A percentile compares a stretch with the other conserved stretches of the same genome.
Conservation (phyloP, 2,113 vertebrate species). For the Aptenodytes forsteri region DNA sequence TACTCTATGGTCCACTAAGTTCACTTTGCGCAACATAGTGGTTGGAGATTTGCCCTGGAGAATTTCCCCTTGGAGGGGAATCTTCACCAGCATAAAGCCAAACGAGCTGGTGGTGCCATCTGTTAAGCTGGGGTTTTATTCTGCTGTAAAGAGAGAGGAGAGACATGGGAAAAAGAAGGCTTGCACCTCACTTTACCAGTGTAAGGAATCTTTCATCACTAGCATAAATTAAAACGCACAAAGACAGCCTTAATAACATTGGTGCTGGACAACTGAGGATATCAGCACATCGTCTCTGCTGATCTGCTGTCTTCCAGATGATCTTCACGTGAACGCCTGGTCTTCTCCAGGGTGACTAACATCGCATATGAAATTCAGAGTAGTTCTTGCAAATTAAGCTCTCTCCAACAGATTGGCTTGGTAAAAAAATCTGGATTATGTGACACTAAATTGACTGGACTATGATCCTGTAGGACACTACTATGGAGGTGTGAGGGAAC, state of each 20-base stretch:
- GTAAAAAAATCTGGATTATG: neutral
- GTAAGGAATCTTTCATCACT: neutral
- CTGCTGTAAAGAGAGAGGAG: neutral
- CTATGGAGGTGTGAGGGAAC: neutral
- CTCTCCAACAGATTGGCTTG: neutral
- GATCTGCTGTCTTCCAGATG: neutral
- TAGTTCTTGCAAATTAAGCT: neutral
- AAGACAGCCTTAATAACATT: neutral
- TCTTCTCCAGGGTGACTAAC: neutral
- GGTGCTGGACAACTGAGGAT: neutral
- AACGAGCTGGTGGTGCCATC: neutral
- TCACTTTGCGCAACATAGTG: neutral
- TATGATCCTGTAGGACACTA: neutral
- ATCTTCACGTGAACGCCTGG: neutral
- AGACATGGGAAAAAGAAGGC: neutral
- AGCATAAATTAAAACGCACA: neutral
- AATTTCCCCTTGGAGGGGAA: constrained; percentile 3
- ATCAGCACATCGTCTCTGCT: neutral
- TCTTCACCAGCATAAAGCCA: constrained; percentile 20
- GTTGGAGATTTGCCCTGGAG: constrained; percentile 14
- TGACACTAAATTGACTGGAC: neutral
- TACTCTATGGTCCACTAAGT: constrained; percentile 3
- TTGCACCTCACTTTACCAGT: neutral
- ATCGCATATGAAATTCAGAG: neutral
- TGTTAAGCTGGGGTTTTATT: neutral